Percentiles rank a stretch among this genome's conserved stretches.
Evolutionary conservation across 2,797 vertebrate genomes (phyloP).

Genomic region (Dermochelys coriacea): DNA sequence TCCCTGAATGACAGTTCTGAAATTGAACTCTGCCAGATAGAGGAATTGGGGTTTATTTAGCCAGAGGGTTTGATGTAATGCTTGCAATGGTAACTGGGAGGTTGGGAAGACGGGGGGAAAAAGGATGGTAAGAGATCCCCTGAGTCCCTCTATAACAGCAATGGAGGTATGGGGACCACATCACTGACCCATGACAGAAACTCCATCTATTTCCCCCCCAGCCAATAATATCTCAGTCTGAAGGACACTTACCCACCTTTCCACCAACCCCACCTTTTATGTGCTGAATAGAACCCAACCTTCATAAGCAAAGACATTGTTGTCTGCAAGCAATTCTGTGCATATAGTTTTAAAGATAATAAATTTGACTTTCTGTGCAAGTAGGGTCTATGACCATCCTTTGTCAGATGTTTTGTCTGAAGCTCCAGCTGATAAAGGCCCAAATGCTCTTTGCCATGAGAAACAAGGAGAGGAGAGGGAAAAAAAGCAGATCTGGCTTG

Average conservation of each 20-base stretch:
- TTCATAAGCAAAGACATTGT: background rate
- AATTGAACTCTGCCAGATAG: background rate
- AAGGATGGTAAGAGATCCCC: background rate
- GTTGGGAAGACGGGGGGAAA: background rate
- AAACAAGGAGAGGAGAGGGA: background rate
- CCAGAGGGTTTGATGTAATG: background rate
- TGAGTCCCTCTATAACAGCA: background rate
- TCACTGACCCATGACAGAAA: background rate
- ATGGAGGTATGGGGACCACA: background rate
- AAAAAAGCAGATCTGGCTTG: background rate
- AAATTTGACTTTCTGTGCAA: background rate
- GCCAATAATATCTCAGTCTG: background rate
- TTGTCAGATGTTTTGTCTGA: background rate
- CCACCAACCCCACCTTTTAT: background rate
- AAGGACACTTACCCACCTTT: fast-evolving
- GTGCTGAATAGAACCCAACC: background rate
- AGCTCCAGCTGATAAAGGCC: background rate
- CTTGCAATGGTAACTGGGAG: background rate
- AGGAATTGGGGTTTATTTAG: background rate
- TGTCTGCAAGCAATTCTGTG: background rate
- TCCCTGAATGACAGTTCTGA: background rate
- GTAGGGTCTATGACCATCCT: background rate
- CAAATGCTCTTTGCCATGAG: background rate
- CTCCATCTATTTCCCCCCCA: background rate
- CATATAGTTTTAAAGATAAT: background rate